phyloP scores from a whole-genome alignment of 2,797 vertebrate species.

The Molossus molossus region DNA sequence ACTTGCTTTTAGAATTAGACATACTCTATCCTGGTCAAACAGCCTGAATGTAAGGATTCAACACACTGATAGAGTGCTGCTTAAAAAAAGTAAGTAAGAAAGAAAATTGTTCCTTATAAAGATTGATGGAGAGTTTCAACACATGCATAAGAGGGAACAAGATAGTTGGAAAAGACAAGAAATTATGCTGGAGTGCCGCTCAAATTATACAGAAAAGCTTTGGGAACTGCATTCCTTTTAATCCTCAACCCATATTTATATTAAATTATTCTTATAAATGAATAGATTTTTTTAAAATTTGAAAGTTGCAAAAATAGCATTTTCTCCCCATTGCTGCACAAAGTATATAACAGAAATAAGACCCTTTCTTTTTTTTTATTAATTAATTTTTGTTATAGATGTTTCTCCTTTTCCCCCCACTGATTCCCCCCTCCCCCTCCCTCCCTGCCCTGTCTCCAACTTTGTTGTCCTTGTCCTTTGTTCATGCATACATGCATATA shows the following conservation, averaged over 20 bases:
- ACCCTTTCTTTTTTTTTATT: not conserved
- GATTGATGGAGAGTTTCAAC: slow-evolving; percentile 50
- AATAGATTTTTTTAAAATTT: slow-evolving; percentile 35
- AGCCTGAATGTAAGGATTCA: not conserved
- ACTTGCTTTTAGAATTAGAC: slow-evolving; percentile 38
- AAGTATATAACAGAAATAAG: slow-evolving; percentile 29
- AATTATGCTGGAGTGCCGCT: slow-evolving; percentile 53
- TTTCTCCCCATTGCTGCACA: not conserved
- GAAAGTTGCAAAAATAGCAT: slow-evolving; percentile 35
- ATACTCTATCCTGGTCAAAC: not conserved
- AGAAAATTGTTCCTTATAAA: slow-evolving; percentile 17
- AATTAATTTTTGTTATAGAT: no score
- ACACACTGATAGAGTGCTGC: not conserved
- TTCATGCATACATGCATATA: no score
- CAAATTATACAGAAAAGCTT: slow-evolving; percentile 64
- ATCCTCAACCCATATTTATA: not conserved
- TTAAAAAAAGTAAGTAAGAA: not conserved
- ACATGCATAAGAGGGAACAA: not conserved
- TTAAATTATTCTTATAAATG: slow-evolving; percentile 67
- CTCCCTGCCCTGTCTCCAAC: no score
- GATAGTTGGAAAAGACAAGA: slow-evolving; percentile 34
- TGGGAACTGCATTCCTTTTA: slow-evolving; percentile 36
- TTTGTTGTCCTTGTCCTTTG: no score
- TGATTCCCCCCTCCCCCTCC: no score
- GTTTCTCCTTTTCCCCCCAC: no score